Evolutionary conservation across 2,888 invertebrate genomes (phyloP), one percentile per base, ranked within the genome.

Genomic region (Drosophila setosimentum): DNA sequence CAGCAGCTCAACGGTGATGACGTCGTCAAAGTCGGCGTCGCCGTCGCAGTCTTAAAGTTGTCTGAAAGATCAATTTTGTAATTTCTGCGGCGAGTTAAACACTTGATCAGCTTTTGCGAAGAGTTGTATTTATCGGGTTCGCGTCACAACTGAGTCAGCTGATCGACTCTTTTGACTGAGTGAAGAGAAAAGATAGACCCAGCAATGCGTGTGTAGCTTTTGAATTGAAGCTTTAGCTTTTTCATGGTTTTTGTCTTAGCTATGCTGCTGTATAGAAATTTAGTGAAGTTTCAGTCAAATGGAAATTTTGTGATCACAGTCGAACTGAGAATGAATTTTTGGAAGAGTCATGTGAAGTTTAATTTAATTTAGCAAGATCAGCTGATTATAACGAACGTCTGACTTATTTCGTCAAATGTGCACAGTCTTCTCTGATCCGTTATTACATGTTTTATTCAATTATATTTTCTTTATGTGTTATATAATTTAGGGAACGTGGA

Each of bases 61-160:
- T 74, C 76, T 83, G 83, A 89, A 83, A 87, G 79, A 85, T 88
- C 72, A 78, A 68, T 67, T 69, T 65, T 66, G 73, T 65, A 68
- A 76, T 76, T 78, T 86, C 72, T 70, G 68, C 29, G 29, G 24
- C 48, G 35, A 42, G 16, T 55, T 71, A 45, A 63, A 10, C 51
- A 62, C 21, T 65, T 63, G 60, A 49, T 37, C 30, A 49, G 62
- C 73, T 65, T 50, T 65, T 30, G 55, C n/a, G 32, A 62, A 37
- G 16, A 30, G 32, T 53, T 58, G 42, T 21, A 37, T 72, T 64
- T 48, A 54, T 21, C 37, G 32, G 65, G 70, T 75, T 65, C 35
- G 80, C 21, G 63, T 16, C 60, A 3, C 50, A 24, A 35, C 66
- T 79, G 61, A 60, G 11, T 32, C 63, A 58, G 62, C 75, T 75